phyloP scores from a whole-genome alignment of 2,797 vertebrate species.

The Halcyon leucocephala region DNA sequence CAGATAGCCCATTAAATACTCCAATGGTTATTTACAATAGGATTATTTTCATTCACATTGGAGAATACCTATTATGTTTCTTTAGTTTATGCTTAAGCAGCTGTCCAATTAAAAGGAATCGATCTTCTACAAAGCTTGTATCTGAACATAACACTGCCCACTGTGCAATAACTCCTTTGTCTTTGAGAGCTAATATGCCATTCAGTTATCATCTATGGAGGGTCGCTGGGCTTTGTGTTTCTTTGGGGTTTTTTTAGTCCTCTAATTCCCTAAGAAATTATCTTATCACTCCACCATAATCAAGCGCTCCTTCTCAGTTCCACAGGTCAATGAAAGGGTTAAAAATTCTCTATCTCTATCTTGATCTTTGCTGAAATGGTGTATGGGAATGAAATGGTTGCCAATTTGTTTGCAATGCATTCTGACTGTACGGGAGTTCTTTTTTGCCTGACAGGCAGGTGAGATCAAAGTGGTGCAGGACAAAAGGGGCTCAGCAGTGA shows the following conservation, averaged over 20 bases:
- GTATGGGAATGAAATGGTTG: slow-evolving; percentile 85
- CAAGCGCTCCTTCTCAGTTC: accelerated
- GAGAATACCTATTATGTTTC: slow-evolving; percentile 58
- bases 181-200: neutral
- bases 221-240: neutral
- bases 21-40: slow-evolving; percentile 44
- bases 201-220: neutral
- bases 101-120: slow-evolving; percentile 60
- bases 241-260: neutral
- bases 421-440: slow-evolving; percentile 89
- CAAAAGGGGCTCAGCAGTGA: slow-evolving; percentile 93
- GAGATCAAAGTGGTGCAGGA: slow-evolving; percentile 91
- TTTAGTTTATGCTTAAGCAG: slow-evolving; percentile 52
- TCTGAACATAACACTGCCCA: neutral
- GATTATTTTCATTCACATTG: slow-evolving; percentile 67
- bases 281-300: neutral
- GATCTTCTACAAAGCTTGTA: slow-evolving; percentile 41
- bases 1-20: slow-evolving; percentile 34
- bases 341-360: slow-evolving; percentile 69
- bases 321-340: slow-evolving; percentile 56
- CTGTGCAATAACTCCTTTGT: slow-evolving; percentile 30
- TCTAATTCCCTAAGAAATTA: neutral
- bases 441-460: slow-evolving; percentile 93
- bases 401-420: slow-evolving; percentile 89
- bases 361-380: slow-evolving; percentile 75